Conservation (phyloP, 2,888 invertebrate genomes). For the Dynastes grantii region DNA sequence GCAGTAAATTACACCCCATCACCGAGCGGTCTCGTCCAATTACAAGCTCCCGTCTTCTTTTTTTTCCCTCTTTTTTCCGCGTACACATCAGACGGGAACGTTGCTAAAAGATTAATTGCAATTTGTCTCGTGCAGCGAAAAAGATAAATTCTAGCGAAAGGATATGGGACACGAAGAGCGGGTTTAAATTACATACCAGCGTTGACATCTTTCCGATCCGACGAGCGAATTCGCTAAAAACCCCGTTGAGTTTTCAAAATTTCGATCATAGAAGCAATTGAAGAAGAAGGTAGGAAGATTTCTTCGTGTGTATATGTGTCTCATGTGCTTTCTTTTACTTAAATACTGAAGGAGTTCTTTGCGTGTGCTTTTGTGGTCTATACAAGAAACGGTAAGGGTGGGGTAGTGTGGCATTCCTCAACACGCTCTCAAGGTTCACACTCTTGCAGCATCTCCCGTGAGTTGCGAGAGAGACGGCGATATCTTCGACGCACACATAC, state of each 20-base stretch:
- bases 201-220: slow-evolving; percentile 32
- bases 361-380: slow-evolving; percentile 24
- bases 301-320: background rate
- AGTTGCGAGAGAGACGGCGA: slow-evolving; percentile 50
- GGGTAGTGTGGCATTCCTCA: slow-evolving; percentile 62
- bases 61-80: background rate
- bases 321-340: background rate
- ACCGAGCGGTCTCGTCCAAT: slow-evolving; percentile 28
- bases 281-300: background rate
- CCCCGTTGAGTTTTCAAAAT: background rate
- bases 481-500: slow-evolving; percentile 29
- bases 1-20: slow-evolving; percentile 27
- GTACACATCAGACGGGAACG: slow-evolving; percentile 12
- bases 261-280: background rate
- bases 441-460: slow-evolving; percentile 54
- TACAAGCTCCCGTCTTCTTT: slow-evolving; percentile 19
- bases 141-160: slow-evolving; percentile 12
- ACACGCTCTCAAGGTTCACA: slow-evolving; percentile 61
- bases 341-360: slow-evolving; percentile 11
- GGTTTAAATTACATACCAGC: slow-evolving; percentile 38
- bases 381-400: slow-evolving; percentile 54
- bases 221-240: background rate
- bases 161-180: slow-evolving; percentile 6
- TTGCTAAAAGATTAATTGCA: slow-evolving; percentile 34
- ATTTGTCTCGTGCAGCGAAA: slow-evolving; percentile 31